Evolutionary conservation across 2,888 invertebrate genomes (phyloP), one percentile per base, ranked within the genome.

Genomic region (Amphimallon solstitiale): DNA sequence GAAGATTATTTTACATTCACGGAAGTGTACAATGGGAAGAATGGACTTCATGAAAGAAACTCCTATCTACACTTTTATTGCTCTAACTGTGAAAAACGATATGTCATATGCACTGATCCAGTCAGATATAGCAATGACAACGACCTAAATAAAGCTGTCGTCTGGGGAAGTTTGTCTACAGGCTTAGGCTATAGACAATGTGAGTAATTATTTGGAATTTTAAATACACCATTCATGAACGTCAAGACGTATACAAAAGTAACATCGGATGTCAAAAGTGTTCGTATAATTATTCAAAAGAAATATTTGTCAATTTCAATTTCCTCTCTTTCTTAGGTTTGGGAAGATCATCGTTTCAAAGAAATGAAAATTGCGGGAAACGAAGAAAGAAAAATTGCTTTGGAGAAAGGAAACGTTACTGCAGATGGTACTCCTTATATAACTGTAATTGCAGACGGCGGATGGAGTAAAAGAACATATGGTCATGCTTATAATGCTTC

Each of bases 401-500:
- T 43, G 7, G 34, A 45, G 0, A 29, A 15, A 4, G 34, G 45
- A 10, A 15, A 60, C n/a, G 5, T 23, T 9, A 43, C 40, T 5
- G 40, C 40, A 12, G 40, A 14, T 40, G 12, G 12, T 15, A 40
- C 40, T 15, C 1, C 49, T 12, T 19, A 29, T 23, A 49, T 49
- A 12, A 49, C 15, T 21, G 51, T 59, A 6, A 40, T 40, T 14
- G 40, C 19, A 1, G 49, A 63, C 14, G 63, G 63, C 6, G 63
- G 51, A 6, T 63, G 51, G 63, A 40, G 63, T 40, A 63, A 63
- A 23, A 17, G 51, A 17, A 35, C 34, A 0, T 63, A 63, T 38
- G 63, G 51, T 12, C 63, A 51, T 51, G 21, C 15, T 1, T 63
- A 63, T n/a, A 63, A 23, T 38, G 63, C 63, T 17, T 12, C 49